Evolutionary conservation across 1,140 invertebrate genomes (phyloP).

Genomic region (Drosophila baimaii): DNA sequence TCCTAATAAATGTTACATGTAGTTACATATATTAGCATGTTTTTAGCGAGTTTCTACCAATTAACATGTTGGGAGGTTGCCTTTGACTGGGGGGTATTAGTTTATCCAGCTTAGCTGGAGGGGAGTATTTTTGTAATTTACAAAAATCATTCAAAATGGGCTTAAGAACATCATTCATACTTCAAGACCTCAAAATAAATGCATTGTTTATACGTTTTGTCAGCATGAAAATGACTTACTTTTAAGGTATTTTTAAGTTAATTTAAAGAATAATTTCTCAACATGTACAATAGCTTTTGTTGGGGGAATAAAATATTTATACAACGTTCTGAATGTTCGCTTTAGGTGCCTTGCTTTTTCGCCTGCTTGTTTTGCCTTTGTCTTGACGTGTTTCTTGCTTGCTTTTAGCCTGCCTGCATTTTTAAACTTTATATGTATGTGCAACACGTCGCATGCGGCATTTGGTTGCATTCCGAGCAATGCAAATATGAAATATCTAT

Average conservation of each 20-base stretch:
- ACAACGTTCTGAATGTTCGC: slow-evolving; percentile 3
- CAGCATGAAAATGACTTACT: slow-evolving; percentile 1
- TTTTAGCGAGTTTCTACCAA: background rate
- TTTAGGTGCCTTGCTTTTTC: slow-evolving; percentile 44
- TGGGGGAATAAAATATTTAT: background rate
- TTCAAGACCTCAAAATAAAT: background rate
- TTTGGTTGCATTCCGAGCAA: slow-evolving; percentile 64
- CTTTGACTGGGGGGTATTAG: background rate
- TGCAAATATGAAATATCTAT: slow-evolving; percentile 46
- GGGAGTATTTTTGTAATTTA: background rate
- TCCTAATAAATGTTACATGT: background rate
- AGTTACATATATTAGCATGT: slow-evolving; percentile 27
- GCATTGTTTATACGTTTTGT: background rate
- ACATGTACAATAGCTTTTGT: slow-evolving; percentile 16
- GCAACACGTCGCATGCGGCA: slow-evolving; percentile 63
- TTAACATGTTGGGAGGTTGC: background rate
- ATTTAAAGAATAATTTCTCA: slow-evolving; percentile 4
- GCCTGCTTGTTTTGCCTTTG: slow-evolving; percentile 37
- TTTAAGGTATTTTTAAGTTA: slow-evolving; percentile 48
- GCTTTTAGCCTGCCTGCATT: slow-evolving; percentile 59
- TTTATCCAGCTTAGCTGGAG: background rate
- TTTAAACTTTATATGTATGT: slow-evolving; percentile 55
- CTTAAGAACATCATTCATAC: background rate
- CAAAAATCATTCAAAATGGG: background rate
- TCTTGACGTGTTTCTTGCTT: slow-evolving; percentile 46